Conservation (phyloP, 2,888 invertebrate species). For the Galerucella nymphaeae region DNA sequence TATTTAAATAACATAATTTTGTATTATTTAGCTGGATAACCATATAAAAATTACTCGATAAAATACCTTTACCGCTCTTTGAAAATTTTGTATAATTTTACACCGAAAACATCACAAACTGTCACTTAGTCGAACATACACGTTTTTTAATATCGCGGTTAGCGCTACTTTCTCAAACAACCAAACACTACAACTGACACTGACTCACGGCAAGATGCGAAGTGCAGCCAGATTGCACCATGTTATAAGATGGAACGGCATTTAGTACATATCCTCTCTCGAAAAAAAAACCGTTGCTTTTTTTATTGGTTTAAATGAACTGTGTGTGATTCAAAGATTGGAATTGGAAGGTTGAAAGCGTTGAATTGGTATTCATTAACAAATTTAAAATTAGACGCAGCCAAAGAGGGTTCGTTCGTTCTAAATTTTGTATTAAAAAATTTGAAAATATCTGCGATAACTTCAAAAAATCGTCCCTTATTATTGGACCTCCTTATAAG, state of each 20-base stretch:
- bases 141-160: conserved; percentile 24
- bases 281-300: conserved; percentile 32
- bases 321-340: conserved; percentile 27
- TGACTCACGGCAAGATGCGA: conserved; percentile 54
- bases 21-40: too few species aligned
- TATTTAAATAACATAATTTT: too few species aligned
- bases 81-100: background rate
- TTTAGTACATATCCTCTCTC: conserved; percentile 24
- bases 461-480: too few species aligned
- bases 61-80: too few species aligned
- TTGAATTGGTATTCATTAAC: background rate
- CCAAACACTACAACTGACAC: conserved; percentile 56
- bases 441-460: too few species aligned
- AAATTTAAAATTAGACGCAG: background rate
- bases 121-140: conserved; percentile 7
- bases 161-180: conserved; percentile 32
- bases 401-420: background rate
- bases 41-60: too few species aligned
- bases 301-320: conserved; percentile 32
- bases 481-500: too few species aligned
- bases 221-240: conserved; percentile 34
- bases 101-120: conserved; percentile 10
- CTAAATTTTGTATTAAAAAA: background rate
- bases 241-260: conserved; percentile 34
- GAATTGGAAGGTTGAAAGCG: conserved; percentile 8